phyloP scores from a whole-genome alignment of 1,140 invertebrate species.

The Paralvinella palmiformis region DNA sequence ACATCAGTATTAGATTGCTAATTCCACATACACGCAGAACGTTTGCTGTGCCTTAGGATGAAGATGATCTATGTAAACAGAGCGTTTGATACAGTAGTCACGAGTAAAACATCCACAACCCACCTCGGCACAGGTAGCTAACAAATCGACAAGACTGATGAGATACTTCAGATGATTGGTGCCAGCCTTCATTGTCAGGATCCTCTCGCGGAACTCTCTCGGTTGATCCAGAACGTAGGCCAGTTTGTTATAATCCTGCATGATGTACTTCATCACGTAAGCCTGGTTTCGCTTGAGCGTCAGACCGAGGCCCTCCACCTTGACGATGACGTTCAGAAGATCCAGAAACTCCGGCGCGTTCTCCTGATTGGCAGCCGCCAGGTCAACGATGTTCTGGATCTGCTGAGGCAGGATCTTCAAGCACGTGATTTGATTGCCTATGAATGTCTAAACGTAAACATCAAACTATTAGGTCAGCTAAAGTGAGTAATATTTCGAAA shows the following conservation, averaged over 20 bases:
- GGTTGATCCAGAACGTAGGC: conserved; percentile 25
- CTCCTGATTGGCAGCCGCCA: conserved; percentile 15
- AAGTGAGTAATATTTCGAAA: not conserved
- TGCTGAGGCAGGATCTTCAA: conserved; percentile 22
- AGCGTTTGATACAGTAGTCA: no score
- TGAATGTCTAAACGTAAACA: conserved; percentile 17
- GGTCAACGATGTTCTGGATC: conserved; percentile 22
- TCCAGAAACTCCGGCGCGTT: conserved; percentile 24
- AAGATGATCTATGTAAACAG: no score
- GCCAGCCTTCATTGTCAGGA: conserved; percentile 13
- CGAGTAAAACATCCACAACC: no score
- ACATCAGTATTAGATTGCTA: no score
- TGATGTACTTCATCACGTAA: conserved; percentile 25
- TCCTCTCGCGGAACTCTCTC: conserved; percentile 12
- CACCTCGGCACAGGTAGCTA: conserved; percentile 25
- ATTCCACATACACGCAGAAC: no score
- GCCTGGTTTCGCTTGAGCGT: conserved; percentile 24
- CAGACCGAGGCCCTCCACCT: conserved; percentile 22
- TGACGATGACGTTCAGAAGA: conserved; percentile 22
- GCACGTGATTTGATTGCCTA: conserved; percentile 21
- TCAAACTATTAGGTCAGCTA: not conserved
- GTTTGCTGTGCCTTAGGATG: no score
- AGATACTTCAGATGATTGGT: conserved; percentile 28
- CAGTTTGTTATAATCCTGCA: conserved; percentile 22
- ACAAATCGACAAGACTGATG: conserved; percentile 23